Conservation (phyloP, 1,140 invertebrate genomes). For the Trichogramma pretiosum region DNA sequence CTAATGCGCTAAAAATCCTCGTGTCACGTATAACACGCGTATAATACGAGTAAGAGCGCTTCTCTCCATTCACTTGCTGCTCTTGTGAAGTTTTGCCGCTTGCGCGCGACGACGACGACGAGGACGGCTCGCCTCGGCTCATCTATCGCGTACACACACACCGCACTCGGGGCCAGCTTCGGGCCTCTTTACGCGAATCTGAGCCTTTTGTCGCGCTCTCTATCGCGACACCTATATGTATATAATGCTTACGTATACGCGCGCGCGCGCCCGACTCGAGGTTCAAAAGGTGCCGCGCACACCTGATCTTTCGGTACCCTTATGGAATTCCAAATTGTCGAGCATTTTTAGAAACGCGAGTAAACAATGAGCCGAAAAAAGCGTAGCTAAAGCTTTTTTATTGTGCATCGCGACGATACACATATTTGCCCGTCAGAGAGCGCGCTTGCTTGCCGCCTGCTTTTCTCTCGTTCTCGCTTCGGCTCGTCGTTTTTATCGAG, state of each 20-base stretch:
- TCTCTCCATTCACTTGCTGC: no score
- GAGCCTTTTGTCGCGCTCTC: conserved; percentile 33
- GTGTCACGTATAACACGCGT: no score
- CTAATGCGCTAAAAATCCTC: no score
- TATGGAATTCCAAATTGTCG: conserved; percentile 29
- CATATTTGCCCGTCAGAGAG: no score
- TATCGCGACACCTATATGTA: conserved; percentile 30
- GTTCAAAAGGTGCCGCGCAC: conserved; percentile 33
- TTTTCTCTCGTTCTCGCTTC: conserved; percentile 6
- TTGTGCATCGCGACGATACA: no score
- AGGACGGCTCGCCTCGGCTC: conserved; percentile 37
- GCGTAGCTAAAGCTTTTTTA: no score
- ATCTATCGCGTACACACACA: no score
- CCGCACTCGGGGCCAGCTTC: conserved; percentile 24
- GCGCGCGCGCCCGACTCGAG: no score
- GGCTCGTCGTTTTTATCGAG: not conserved
- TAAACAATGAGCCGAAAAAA: no score
- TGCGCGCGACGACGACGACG: not conserved
- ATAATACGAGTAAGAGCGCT: no score
- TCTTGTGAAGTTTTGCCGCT: no score
- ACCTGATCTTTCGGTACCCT: conserved; percentile 27
- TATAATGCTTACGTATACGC: no score
- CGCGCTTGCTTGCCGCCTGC: conserved; percentile 8
- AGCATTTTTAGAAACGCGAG: not conserved
- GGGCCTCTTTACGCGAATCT: conserved; percentile 41